Evolutionary conservation across 2,797 vertebrate species (phyloP), one percentile per base, ranked within the genome.

Genomic region (Centroberyx gerrardi): DNA sequence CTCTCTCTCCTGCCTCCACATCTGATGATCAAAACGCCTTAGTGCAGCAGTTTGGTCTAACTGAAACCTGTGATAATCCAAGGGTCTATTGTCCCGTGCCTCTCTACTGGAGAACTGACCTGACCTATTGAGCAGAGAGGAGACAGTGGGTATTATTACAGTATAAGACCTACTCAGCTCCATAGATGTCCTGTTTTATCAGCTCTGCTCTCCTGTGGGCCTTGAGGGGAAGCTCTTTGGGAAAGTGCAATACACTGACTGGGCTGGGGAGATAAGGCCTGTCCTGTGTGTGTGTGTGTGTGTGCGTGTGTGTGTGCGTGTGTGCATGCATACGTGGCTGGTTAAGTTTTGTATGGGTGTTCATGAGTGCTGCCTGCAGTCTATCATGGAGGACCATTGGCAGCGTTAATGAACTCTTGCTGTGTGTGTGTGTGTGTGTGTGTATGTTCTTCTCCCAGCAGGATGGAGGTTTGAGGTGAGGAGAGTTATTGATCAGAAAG

Each of bases 401-500:
- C 76, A 76, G 82, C 61, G 68, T 76, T 91, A 89, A 93, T 90
- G 83, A 89, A 87, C 91, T 90, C 83, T 85, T 56, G 65, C 81
- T 85, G 56, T 29, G 65, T 68, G 69, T 63, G 70, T 62, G 62
- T 70, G 72, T 66, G 51, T 53, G 67, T 65, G 55, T 53, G 60
- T 28, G 36, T 56, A 33, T 33, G 61, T 66, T 66, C 83, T 82
- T 72, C 70, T 71, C 42, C 42, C 48, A 29, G 76, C 74, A 83
- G 89, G 88, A 88, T 80, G 73, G 85, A 87, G 79, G 84, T 91
- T 87, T 79, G 85, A 83, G 80, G 82, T 86, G 87, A 91, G 85
- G 40, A 58, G 76, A 51, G 73, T 92, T 22, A 94, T 94, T 85
- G 92, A 95, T 94, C 89, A 55, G 54, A 81, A 76, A 78, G 81